A percentile compares a stretch with the other conserved stretches of the same genome.
Conservation (phyloP, 2,113 vertebrate species). For the Coturnix japonica region DNA sequence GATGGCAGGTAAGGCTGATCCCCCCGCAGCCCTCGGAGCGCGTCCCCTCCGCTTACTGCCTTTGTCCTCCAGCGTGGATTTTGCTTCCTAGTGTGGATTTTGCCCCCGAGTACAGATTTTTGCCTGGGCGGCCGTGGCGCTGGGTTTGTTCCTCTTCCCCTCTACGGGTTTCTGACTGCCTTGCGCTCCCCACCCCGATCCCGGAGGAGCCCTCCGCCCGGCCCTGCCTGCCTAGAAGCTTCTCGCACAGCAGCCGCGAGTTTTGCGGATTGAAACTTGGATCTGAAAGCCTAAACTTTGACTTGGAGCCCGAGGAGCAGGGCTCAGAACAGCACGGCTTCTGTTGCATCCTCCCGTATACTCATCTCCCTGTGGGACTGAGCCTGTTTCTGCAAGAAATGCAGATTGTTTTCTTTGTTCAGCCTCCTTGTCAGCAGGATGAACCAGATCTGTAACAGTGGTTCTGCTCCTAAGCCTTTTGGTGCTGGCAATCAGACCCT, state of each 20-base stretch:
- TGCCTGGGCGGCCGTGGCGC: background rate
- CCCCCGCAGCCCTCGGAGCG: background rate
- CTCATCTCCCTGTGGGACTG: background rate
- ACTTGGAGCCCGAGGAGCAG: background rate
- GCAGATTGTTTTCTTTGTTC: background rate
- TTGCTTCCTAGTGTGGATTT: background rate
- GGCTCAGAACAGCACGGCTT: background rate
- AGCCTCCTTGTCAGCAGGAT: background rate
- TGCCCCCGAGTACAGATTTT: background rate
- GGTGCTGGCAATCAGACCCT: background rate
- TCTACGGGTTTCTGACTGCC: background rate
- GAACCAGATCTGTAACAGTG: background rate
- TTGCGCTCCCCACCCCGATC: background rate
- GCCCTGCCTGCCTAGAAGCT: background rate
- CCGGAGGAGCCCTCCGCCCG: background rate
- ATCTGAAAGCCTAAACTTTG: background rate
- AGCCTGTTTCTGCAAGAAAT: background rate
- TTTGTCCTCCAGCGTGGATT: too few relatives aligned
- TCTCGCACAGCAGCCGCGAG: background rate
- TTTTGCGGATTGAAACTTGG: background rate
- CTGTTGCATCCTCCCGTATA: rapidly evolving
- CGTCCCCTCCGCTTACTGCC: background rate
- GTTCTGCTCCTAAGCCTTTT: background rate
- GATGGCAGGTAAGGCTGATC: conserved; percentile 35
- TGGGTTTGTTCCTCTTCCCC: background rate